Base-by-base conservation (phyloP, 2,113 vertebrate species). In the Numida meleagris region DNA sequence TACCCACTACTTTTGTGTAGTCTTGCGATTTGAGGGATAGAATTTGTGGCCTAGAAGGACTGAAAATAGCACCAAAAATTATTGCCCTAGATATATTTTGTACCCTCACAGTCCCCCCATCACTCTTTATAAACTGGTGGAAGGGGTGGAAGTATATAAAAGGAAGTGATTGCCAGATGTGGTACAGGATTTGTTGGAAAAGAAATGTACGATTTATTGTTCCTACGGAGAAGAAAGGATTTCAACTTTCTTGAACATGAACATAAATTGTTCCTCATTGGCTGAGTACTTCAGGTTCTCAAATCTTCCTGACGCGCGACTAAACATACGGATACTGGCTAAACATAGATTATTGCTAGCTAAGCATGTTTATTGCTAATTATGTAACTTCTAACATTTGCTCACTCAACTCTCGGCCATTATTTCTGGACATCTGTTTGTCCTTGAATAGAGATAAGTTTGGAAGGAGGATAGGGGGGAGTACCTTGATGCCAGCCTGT, bases 71-170 rank as follows among this genome's bases (percentile, higher is more conserved):
- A 36, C 6, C 0, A 2, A 68, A 87, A 63, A 15, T 9, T 3
- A 1, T 48, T 2, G 6, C 42, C 3, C 29, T 76, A 0, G 0
- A 65, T 31, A 57, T 33, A 10, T 57, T 33, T 33, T 33, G 2
- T 55, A 14, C 27, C 29, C 17, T 57, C 29, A 11, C 12, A 36
- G n/a, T 36, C 5, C n/a, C 23, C 58, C 58, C 58, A 14, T 36
- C 57, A 14, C 23, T 85, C 25, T 48, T 74, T 76, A 34, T 43
- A 55, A 9, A 23, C 21, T 78, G 20, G 23, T 29, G 8, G 65
- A 25, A 24, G 6, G 46, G 10, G 2, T 87, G 14, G 38, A 45
- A 77, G 65, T 79, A 79, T 14, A 68, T 11, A 14, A 72, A 68
- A n/a, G 40, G 34, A 7, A 84, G 24, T 74, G 81, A 34, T 78